Evolutionary conservation across 2,113 vertebrate species (phyloP), one percentile per base, ranked within the genome.

Genomic region (Trichomycterus rosablanca): DNA sequence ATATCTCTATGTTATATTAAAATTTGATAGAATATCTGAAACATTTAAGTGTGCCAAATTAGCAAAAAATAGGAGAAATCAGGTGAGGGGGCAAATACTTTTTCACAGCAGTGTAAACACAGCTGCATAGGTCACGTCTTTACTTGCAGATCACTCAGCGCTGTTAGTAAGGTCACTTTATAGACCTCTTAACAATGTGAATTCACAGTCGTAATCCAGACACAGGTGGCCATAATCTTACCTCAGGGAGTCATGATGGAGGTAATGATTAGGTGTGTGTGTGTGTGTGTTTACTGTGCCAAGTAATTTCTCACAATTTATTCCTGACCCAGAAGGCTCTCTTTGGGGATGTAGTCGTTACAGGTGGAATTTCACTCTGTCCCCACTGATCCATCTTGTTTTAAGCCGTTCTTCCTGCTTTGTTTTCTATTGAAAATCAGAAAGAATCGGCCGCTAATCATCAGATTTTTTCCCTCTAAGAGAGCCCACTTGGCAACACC

Each of bases 241-340:
- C 48, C 43, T 51, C 16, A 2, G 53, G 72, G 59, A 52, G 69
- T 51, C 75, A 68, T 76, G 78, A 57, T 75, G 71, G 68, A 23
- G 42, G 28, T 74, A 76, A 79, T 70, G 68, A 54, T 59, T 61
- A 55, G 69, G 18, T 46, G 48, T 56, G 55, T 26, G 18, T 5
- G 68, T 20, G 50, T 54, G 39, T 67, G 56, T 42, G 34, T 52
- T 39, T 7, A 37, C 56, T 28, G 19, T 63, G 9, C 24, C 39
- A 16, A 4, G 62, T 22, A 22, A 45, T 59, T 45, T 44, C 22
- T 62, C 44, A 14, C 45, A 49, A 57, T 68, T 70, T 60, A 30
- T 62, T 35, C 67, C 52, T 66, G 34, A 67, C 50, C 6, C 15
- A 18, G 46, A 26, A 35, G 20, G 30, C 22, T 12, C 26, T 32